Base-by-base conservation (phyloP, 2,113 vertebrate species). In the Rostratula benghalensis region DNA sequence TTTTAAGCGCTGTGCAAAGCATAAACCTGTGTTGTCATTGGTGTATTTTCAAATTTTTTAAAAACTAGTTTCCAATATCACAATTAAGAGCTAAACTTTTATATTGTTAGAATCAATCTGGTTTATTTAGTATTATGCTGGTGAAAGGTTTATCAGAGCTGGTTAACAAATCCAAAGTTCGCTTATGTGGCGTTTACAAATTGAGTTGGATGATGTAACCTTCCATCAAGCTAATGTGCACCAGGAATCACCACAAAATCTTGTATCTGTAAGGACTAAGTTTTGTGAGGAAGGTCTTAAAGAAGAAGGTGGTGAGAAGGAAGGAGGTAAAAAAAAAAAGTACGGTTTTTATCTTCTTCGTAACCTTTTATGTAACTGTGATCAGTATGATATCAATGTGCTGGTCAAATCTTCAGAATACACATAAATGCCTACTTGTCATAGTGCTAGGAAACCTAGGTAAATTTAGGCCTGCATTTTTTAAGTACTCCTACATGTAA, bases 231-330 rank as follows among this genome's bases (percentile, higher is more conserved):
- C 18, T 56, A 11, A 51, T 0, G 1, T 30, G 28, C 19, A 70
- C 35, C 15, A 33, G 18, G 18, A 50, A 33, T 48, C 56, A 56
- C 21, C 27, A 24, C 25, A 74, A 74, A 67, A 67, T 43, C 51
- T 27, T 31, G 0, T 67, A 19, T 14, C 33, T 41, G 8, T 35
- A 63, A 63, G 9, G 28, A 35, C n/a, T 23, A 16, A 30, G 23
- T 45, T 71, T 28, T 21, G 4, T 14, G 5, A 51, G 9, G n/a
- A 84, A 78, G 31, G 9, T 11, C 31, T 78, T 64, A 13, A 51
- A 13, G 30, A 30, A 33, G 24, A 3, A 3, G 12, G 13, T 4
- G 0, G 11, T 2, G 10, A 78, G 21, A 7, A 56, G 20, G 9
- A 54, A 33, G 25, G 17, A 30, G 4, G 4, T 11, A 22, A 21